Conservation (phyloP, 2,113 vertebrate species). For the Lasiurus borealis region DNA sequence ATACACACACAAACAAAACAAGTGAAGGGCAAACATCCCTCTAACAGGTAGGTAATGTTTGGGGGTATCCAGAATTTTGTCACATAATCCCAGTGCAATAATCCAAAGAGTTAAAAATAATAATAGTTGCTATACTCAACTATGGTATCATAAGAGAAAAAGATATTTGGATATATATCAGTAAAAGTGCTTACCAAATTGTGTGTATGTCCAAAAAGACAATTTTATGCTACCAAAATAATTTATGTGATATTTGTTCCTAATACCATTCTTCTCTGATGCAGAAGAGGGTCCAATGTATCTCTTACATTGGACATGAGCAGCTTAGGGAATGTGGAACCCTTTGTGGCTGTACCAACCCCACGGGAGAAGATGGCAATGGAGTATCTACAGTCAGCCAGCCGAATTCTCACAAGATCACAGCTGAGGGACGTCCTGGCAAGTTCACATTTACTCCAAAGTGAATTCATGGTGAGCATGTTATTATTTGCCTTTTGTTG, state of each 20-base stretch:
- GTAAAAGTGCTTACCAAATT: not conserved
- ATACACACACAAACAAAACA: not conserved
- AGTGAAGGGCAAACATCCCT: not conserved
- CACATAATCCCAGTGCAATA: not conserved
- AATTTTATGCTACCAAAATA: not conserved
- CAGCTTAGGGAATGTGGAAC: conserved; percentile 92
- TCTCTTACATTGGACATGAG: conserved; percentile 98
- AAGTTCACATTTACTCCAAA: conserved; percentile 93
- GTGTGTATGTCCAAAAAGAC: not conserved
- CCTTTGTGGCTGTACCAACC: conserved; percentile 89
- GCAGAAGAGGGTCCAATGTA: conserved; percentile 96
- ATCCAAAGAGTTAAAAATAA: conserved; percentile 1
- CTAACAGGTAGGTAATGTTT: not conserved
- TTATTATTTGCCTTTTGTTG: not conserved
- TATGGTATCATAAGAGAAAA: not conserved
- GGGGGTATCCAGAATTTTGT: not conserved
- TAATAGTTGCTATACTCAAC: not conserved
- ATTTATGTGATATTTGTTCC: not conserved
- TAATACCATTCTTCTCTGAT: conserved; percentile 66
- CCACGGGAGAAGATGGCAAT: conserved; percentile 93
- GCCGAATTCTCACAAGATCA: conserved; percentile 90
- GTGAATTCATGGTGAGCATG: conserved; percentile 94
- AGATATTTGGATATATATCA: not conserved
- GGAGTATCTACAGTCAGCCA: conserved; percentile 94
- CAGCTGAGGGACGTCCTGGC: conserved; percentile 89